Base-by-base conservation (phyloP, 2,888 invertebrate genomes). In the Pterobdella sp. region DNA sequence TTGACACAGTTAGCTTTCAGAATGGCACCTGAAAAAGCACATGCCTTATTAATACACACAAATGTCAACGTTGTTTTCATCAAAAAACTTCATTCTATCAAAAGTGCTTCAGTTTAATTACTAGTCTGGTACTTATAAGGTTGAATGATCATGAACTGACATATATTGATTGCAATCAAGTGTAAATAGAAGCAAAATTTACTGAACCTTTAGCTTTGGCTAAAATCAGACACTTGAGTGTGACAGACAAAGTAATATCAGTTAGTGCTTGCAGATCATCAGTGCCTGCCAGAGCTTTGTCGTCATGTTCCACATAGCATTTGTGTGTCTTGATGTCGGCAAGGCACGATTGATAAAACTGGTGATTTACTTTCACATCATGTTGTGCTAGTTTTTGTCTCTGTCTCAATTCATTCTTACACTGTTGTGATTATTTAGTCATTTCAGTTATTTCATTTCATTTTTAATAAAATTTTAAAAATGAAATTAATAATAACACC, bases 201-300 rank as follows among this genome's bases (percentile, higher is more conserved):
- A 29, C n/a, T 34, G 4, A n/a, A 75, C 85, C 84, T 76, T 79
- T 78, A 75, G 82, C 83, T 4, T 84, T 78, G 34, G 81, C 85
- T 77, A 82, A 82, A 77, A 98, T 97, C 76, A 98, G 86, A 82
- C 98, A 98, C 1, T 96, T 86, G 67, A 98, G 86, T 78, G 97
- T 92, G 83, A 26, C 18, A 22, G 60, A 14, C 3, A 56, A 22
- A 4, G 4, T 4, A 26, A 56, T 56, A 3, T 56, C n/a, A 26
- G 96, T 87, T 76, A 91, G 87, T 14, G 93, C 90, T 80, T 91
- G 90, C 81, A 76, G 72, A 42, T 74, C 73, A 1, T 90, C 90
- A 80, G 91, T 91, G 0, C 90, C 89, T 60, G 89, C 56, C 34
- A 74, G 76, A 31, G 75, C 78, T 4, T 29, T 4, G 31, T 60